Percentiles rank a stretch among this genome's conserved stretches.
Conservation (phyloP, 1,140 invertebrate species). For the Pantala flavescens region DNA sequence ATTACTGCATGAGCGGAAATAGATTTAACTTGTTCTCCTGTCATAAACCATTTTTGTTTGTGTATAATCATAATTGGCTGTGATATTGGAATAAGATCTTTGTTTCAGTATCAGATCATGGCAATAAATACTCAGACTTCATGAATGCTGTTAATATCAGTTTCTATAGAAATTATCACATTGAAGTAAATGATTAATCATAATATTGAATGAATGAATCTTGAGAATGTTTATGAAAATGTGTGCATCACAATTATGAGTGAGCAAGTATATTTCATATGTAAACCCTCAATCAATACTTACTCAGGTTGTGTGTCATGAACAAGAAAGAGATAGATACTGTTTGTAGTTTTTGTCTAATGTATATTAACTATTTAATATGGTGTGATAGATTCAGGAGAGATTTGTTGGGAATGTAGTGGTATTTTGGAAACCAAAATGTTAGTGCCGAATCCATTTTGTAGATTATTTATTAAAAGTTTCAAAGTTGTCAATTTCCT, state of each 20-base stretch:
- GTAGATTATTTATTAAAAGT: conserved; percentile 6
- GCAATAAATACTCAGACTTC: not conserved
- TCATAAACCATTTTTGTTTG: not conserved
- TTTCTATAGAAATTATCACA: not conserved
- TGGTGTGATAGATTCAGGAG: conserved; percentile 4
- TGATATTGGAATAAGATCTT: not conserved
- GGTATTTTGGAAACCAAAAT: conserved; percentile 7
- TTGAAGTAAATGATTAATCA: not conserved
- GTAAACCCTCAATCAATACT: conserved; percentile 6
- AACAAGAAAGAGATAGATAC: conserved; percentile 10
- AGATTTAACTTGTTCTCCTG: not conserved
- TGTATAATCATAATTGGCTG: not conserved
- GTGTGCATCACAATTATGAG: not conserved
- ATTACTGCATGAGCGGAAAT: no score
- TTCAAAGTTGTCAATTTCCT: conserved; percentile 10
- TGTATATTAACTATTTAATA: conserved; percentile 6
- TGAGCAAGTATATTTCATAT: not conserved
- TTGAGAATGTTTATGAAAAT: conserved; percentile 10
- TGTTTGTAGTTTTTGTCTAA: conserved; percentile 10
- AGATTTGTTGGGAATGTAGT: conserved; percentile 5
- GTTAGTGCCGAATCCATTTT: conserved; percentile 1
- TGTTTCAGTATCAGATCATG: not conserved
- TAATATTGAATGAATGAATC: not conserved
- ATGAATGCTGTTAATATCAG: not conserved
- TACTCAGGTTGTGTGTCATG: conserved; percentile 8